phyloP scores from a whole-genome alignment of 2,113 vertebrate species.

The Bolborhynchus lineola region DNA sequence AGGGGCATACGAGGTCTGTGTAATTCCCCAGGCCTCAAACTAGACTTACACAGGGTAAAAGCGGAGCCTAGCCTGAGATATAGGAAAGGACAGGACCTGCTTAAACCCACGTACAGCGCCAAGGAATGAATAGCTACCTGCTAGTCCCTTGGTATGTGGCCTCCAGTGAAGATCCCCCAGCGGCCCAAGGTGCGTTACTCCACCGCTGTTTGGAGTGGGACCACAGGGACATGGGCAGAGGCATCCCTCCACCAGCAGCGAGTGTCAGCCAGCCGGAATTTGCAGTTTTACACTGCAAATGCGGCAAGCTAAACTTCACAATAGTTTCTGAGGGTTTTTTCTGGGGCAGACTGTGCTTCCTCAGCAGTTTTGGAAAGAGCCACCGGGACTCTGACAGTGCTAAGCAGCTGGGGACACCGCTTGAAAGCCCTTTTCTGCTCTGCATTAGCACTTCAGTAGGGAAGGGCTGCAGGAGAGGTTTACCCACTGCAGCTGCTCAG shows the following conservation, averaged over 20 bases:
- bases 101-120: neutral
- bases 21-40: neutral
- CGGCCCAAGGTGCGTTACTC: rapidly evolving
- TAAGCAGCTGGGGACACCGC: neutral
- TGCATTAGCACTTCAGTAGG: neutral
- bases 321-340: neutral
- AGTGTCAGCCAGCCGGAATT: neutral
- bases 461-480: neutral
- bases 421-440: neutral
- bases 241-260: rapidly evolving
- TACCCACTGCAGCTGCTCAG: neutral
- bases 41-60: neutral
- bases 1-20: neutral
- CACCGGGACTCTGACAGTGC: rapidly evolving
- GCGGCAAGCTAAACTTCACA: neutral
- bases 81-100: neutral
- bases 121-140: neutral
- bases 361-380: neutral
- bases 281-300: neutral
- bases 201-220: neutral
- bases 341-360: neutral
- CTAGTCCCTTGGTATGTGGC: neutral
- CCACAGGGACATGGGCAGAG: rapidly evolving
- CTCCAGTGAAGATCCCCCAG: rapidly evolving
- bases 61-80: neutral